These are phyloP conservation scores for Drosophila mayri DNA, from an alignment of 1,140 invertebrate species.

Conservation along the genomic window DNA sequence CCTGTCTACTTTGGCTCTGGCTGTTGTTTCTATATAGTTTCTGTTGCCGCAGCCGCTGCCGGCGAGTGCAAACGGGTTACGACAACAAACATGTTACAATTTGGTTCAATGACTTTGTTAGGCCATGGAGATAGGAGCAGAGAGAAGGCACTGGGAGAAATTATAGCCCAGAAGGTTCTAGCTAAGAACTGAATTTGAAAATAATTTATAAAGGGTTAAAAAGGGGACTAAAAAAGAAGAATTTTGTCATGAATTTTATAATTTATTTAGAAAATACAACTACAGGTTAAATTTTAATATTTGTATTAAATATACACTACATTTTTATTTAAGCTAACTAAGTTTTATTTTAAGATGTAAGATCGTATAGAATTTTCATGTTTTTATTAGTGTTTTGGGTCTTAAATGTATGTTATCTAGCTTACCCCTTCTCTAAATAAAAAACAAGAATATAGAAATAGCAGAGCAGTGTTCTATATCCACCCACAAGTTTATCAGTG, in stretches of 20 bases:
- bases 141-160: conserved; percentile 24
- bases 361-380: no score
- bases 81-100: conserved; percentile 82
- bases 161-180: background rate
- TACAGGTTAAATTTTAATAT: background rate
- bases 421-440: conserved; percentile 35
- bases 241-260: background rate
- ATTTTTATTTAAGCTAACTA: background rate
- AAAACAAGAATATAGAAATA: background rate
- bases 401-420: conserved; percentile 53
- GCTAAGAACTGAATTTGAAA: background rate
- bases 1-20: conserved; percentile 40
- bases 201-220: background rate
- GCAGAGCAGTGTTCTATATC: conserved; percentile 17
- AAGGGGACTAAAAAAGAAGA: background rate
- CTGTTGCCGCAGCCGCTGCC: conserved; percentile 30
- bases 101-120: conserved; percentile 80
- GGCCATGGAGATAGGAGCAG: conserved; percentile 59
- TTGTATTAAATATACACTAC: background rate
- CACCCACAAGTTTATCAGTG: conserved; percentile 78
- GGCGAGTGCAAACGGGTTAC: conserved; percentile 78
- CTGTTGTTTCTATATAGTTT: conserved; percentile 41
- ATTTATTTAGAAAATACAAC: no score
- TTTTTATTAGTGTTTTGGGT: conserved; percentile 1
- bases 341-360: background rate